Conservation (phyloP, 1,140 invertebrate genomes). For the Neodiprion pinetum region DNA sequence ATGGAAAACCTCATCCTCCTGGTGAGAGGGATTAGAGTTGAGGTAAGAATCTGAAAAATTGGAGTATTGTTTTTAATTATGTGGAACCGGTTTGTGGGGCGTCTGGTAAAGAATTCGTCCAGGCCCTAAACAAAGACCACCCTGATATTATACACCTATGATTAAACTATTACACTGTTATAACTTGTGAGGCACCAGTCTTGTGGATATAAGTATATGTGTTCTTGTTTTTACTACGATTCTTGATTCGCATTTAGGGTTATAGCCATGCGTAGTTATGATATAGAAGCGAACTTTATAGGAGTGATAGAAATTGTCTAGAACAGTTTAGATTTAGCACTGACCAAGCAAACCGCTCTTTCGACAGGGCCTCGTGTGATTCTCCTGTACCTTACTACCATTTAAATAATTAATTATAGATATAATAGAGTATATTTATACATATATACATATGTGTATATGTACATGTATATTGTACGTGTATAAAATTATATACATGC, state of each 20-base stretch:
- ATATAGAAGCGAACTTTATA: not conserved
- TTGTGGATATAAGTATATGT: not conserved
- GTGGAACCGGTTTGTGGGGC: no score
- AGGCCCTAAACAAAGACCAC: no score
- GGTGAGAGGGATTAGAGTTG: no score
- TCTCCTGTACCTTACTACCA: constrained; percentile 48
- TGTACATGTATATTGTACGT: not conserved
- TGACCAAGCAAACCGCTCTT: constrained; percentile 37
- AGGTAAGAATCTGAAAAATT: no score
- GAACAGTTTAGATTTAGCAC: constrained; percentile 16
- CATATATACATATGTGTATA: not conserved
- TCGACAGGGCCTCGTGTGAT: constrained; percentile 40
- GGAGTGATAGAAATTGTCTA: not conserved
- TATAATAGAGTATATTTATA: constrained; percentile 10
- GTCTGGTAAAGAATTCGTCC: no score
- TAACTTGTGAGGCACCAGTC: no score
- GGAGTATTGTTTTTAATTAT: no score
- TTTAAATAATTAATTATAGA: constrained; percentile 16
- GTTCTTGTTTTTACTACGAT: not conserved
- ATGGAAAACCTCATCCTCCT: no score
- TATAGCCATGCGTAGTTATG: not conserved
- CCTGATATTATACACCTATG: no score
- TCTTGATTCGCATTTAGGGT: not conserved
- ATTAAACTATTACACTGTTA: no score
- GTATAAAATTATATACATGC: constrained; percentile 10